Base-by-base conservation (phyloP, 2,113 vertebrate genomes). In the Hassar affinis region DNA sequence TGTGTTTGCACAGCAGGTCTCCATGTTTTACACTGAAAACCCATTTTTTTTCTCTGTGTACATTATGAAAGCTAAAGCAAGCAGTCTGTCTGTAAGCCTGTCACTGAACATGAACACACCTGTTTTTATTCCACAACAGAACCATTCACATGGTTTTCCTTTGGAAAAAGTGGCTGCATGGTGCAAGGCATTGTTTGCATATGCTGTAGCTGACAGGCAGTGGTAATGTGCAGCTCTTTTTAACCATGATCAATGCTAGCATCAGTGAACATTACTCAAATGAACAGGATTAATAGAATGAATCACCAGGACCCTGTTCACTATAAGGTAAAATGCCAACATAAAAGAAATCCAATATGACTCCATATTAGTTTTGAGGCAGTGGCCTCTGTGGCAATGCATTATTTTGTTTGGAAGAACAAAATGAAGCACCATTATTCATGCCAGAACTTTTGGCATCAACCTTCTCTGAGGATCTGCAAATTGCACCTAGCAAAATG, bases 1-100 rank as follows among this genome's bases (percentile, higher is more conserved):
- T 47, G 38, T 78, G 75, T 84, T 84, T 78, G 76, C 76, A 69
- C 62, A 84, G 51, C 62, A 69, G 35, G 61, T 47, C 4, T 20
- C 75, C 38, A n/a, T 45, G 52, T 79, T 78, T 71, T 79, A 47
- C 74, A 15, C 25, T 49, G 66, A 74, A 81, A 81, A 42, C 25
- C 49, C 1, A 15, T 54, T 71, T 49, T 71, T 49, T 49, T 69
- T 52, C 51, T 71, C 47, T 61, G 38, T 57, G 17, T 59, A 74
- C 42, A 45, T 47, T 82, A 62, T 82, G 18, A 59, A 33, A 38
- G 38, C 57, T 18, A 68, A 47, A 45, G 51, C 80, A 61, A 75
- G 42, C 56, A 30, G 38, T n/a, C 56, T 33, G 8, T 61, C 25
- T 68, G 17, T 47, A 3, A 78, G 20, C 2, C 9, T 27, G 74